A percentile compares a stretch with the other conserved stretches of the same genome.
phyloP scores from a whole-genome alignment of 1,140 invertebrate genomes.

The Hycleus phaleratus region DNA sequence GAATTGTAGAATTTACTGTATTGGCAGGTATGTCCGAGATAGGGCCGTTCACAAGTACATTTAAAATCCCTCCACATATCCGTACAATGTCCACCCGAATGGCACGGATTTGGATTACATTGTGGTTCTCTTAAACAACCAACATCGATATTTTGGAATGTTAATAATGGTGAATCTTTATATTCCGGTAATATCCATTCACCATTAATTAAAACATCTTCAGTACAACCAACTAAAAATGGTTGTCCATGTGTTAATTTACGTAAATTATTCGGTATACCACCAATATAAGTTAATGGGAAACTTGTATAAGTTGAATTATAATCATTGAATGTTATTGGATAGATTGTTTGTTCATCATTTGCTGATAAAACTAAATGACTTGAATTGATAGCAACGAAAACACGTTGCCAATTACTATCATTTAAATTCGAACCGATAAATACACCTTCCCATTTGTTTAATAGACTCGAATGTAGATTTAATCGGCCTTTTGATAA shows the following conservation, averaged over 20 bases:
- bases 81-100: constrained; percentile 75
- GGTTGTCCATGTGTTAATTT: constrained; percentile 62
- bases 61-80: constrained; percentile 83
- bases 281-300: constrained; percentile 70
- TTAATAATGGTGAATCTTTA: constrained; percentile 20
- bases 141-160: constrained; percentile 50
- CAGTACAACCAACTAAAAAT: constrained; percentile 83
- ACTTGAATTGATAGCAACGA: constrained; percentile 77
- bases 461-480: constrained; percentile 74
- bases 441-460: constrained; percentile 84
- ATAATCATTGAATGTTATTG: constrained; percentile 54
- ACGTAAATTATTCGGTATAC: constrained; percentile 57
- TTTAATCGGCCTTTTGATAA: constrained; percentile 74
- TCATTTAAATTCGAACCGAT: constrained; percentile 76
- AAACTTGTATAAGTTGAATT: constrained; percentile 72
- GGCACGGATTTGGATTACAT: constrained; percentile 80
- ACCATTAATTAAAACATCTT: constrained; percentile 81
- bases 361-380: constrained; percentile 78
- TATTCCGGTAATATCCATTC: constrained; percentile 54
- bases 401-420: constrained; percentile 80
- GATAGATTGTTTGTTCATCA: constrained; percentile 82
- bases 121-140: constrained; percentile 73
- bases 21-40: constrained; percentile 78
- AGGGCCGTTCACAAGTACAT: constrained; percentile 80
- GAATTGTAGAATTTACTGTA: constrained; percentile 40